Conservation (phyloP, 1,140 invertebrate genomes). For the Drosophila insularis region DNA sequence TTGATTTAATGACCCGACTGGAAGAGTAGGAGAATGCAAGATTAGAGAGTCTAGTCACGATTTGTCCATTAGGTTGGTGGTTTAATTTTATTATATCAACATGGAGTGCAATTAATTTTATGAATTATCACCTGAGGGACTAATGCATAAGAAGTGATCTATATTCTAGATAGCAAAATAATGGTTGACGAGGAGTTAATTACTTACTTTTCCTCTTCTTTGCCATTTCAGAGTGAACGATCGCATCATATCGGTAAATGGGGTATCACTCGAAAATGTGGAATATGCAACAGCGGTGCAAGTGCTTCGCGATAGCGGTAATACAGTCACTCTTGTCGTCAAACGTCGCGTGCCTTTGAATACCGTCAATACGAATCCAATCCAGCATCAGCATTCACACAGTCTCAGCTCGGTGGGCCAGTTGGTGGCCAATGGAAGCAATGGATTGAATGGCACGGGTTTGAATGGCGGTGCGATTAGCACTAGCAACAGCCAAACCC, state of each 20-base stretch:
- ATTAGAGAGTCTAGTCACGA: slow-evolving; percentile 50
- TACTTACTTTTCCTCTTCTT: no score
- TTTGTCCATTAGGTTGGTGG: slow-evolving; percentile 35
- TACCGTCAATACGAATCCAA: slow-evolving; percentile 55
- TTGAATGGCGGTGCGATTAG: slow-evolving; percentile 32
- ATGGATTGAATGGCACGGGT: slow-evolving; percentile 20
- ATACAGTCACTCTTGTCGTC: slow-evolving; percentile 93
- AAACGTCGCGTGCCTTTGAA: slow-evolving; percentile 87
- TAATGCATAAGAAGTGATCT: slow-evolving; percentile 26
- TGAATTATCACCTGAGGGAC: background rate
- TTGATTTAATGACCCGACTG: slow-evolving; percentile 50
- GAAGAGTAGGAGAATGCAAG: background rate
- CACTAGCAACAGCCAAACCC: slow-evolving; percentile 33
- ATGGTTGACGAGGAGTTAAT: background rate
- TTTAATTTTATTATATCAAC: slow-evolving; percentile 5
- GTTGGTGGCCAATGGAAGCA: slow-evolving; percentile 50
- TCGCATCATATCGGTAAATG: slow-evolving; percentile 97
- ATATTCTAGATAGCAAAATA: slow-evolving; percentile 6
- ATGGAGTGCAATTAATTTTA: slow-evolving; percentile 24
- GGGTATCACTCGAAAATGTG: slow-evolving; percentile 97
- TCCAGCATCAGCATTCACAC: slow-evolving; percentile 83
- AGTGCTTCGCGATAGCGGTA: slow-evolving; percentile 93
- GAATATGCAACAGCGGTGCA: slow-evolving; percentile 97
- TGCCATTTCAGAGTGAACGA: slow-evolving; percentile 94
- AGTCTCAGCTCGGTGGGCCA: slow-evolving; percentile 82